Evolutionary conservation across 2,113 vertebrate species (phyloP), one percentile per base, ranked within the genome.

Genomic region (Athene cunicularia): DNA sequence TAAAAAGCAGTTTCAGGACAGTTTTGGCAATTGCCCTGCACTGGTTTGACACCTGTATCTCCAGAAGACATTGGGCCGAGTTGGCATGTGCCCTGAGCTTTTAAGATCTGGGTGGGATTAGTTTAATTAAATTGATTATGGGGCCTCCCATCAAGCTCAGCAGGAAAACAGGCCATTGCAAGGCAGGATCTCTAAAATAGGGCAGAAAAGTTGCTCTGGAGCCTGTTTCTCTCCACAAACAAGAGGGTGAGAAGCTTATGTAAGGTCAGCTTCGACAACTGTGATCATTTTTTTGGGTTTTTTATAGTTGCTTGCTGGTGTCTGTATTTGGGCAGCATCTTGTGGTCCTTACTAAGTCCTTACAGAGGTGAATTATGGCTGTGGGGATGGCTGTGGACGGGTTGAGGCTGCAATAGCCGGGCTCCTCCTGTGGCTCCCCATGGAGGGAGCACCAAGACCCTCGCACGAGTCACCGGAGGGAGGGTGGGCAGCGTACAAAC

Each of bases 401-500:
- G 12, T 19, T 17, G 8, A 33, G 63, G 45, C 45, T 45, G 73
- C 59, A 74, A 60, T 7, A 45, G 27, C 41, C 0, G 0, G 12
- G 45, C 22, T 86, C 15, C 49, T 67, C 11, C 43, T 20, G 21
- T 1, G 5, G 30, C 12, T 79, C 22, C 58, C 21, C 16, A 13
- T 0, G 1, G 55, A 60, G 59, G 37, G 56, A 81, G 33, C 7
- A 8, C 27, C 0, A 0, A 93, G 45, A 37, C 12, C 37, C 37
- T 62, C 2, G 3, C 32, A 9, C 2, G 6, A 26, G 23, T 58
- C 33, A 39, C 41, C 10, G 0, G 0, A 18, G 24, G 49, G 47
- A 74, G 18, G 43, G 30, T 11, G 49, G 28, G 60, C 19, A 63
- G 32, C 0, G 0, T 6, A 30, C 11, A 23, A 22, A 30, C 21